These are phyloP conservation scores for Exephanes ischioxanthus DNA, from an alignment of 2,888 invertebrate genomes.

Conservation along the genomic window DNA sequence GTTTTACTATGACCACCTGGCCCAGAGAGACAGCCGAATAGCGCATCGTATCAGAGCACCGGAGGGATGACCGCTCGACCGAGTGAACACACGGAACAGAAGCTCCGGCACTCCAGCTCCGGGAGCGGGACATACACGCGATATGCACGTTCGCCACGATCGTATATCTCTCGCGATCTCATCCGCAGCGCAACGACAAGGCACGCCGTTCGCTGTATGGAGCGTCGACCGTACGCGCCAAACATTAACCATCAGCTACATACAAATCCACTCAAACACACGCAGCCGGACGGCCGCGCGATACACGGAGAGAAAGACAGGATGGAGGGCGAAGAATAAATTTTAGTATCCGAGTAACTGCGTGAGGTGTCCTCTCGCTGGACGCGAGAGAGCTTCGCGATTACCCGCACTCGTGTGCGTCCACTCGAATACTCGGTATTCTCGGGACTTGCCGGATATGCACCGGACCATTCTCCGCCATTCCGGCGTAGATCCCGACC, in stretches of 20 bases:
- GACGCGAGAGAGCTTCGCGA: slow-evolving; percentile 22
- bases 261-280: slow-evolving; percentile 51
- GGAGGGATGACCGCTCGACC: slow-evolving; percentile 17
- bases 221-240: slow-evolving; percentile 41
- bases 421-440: slow-evolving; percentile 16
- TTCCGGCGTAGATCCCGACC: background rate
- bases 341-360: slow-evolving; percentile 36
- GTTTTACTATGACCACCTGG: slow-evolving; percentile 61
- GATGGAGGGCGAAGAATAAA: slow-evolving; percentile 44
- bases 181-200: slow-evolving; percentile 56
- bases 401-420: slow-evolving; percentile 20
- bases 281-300: background rate
- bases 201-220: slow-evolving; percentile 37
- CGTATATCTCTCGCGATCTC: slow-evolving; percentile 68
- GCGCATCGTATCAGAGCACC: slow-evolving; percentile 29
- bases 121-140: slow-evolving; percentile 49
- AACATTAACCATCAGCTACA: slow-evolving; percentile 54
- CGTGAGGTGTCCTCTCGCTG: slow-evolving; percentile 14
- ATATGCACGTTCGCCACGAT: slow-evolving; percentile 53
- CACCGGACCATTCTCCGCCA: too few relatives aligned
- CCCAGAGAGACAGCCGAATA: slow-evolving; percentile 8
- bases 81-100: slow-evolving; percentile 45
- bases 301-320: background rate
- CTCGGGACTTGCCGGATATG: background rate
- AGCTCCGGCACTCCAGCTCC: slow-evolving; percentile 36